Percentiles rank a stretch among this genome's conserved stretches.
phyloP scores from a whole-genome alignment of 1,140 invertebrate species.

The Drosophila melanogaster region DNA sequence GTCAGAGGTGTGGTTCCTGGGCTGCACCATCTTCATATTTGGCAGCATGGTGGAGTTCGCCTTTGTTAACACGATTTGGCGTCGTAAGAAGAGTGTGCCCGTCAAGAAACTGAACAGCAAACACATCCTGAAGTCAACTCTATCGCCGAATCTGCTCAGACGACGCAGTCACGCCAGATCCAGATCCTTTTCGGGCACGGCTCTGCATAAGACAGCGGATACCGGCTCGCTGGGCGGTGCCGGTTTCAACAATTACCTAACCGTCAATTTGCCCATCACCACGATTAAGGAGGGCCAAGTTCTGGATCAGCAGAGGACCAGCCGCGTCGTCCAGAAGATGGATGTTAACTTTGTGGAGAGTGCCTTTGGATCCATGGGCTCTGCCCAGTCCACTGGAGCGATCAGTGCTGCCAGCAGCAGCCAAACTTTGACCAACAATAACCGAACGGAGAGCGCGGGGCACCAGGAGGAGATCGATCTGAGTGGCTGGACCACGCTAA shows the following conservation, averaged over 20 bases:
- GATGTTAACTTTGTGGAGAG: conserved; percentile 67
- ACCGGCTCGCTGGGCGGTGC: conserved; percentile 77
- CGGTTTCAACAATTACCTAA: conserved; percentile 74
- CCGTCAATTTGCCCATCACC: conserved; percentile 72
- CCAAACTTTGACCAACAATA: conserved; percentile 36
- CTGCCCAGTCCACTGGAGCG: conserved; percentile 1
- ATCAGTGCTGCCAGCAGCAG: conserved; percentile 8
- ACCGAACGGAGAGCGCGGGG: conserved; percentile 26
- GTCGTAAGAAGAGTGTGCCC: conserved; percentile 92
- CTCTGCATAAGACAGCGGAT: conserved; percentile 85
- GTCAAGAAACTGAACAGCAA: conserved; percentile 93
- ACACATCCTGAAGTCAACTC: conserved; percentile 92
- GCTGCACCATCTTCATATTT: conserved; percentile 93
- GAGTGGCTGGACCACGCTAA: conserved; percentile 91
- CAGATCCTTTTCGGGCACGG: conserved; percentile 89
- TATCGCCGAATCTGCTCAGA: conserved; percentile 89
- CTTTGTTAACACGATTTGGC: conserved; percentile 95
- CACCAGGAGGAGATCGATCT: conserved; percentile 50
- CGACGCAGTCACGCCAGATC: conserved; percentile 89
- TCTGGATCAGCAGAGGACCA: conserved; percentile 14
- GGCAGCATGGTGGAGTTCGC: conserved; percentile 94
- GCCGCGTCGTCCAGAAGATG: conserved; percentile 7
- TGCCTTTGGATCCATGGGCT: conserved; percentile 20
- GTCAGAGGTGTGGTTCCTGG: conserved; percentile 95
- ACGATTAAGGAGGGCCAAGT: conserved; percentile 73